Conservation (phyloP, 30 jellyfish, hydroid and myxozoan genomes). For the Clytia hemisphaerica region DNA sequence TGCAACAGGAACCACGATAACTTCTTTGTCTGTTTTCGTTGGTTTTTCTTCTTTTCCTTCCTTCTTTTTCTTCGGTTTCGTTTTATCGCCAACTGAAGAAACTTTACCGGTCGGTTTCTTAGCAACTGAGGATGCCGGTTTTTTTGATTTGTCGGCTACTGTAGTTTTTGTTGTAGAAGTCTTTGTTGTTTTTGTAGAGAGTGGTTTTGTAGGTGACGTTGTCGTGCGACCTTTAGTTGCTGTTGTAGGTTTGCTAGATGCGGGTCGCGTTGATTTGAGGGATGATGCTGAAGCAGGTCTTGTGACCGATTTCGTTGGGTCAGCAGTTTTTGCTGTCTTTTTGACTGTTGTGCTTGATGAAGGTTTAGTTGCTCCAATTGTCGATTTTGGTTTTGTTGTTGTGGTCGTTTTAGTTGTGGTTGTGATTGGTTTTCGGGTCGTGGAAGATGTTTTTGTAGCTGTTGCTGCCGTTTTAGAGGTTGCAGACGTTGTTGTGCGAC, state of each 20-base stretch:
- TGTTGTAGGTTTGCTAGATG: slow-evolving; percentile 5
- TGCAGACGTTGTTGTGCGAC: too few species aligned
- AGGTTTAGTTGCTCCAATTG: slow-evolving; percentile 15
- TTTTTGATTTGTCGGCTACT: background rate
- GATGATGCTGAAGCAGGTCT: slow-evolving; percentile 29
- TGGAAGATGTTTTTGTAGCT: too few species aligned
- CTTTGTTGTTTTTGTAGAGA: slow-evolving; percentile 5
- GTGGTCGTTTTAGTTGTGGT: background rate
- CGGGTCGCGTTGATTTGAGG: background rate
- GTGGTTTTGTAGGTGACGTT: slow-evolving; percentile 6
- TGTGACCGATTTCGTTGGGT: slow-evolving; percentile 23
- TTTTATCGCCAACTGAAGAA: too few species aligned
- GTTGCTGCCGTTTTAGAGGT: too few species aligned
- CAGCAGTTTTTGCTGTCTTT: slow-evolving; percentile 4
- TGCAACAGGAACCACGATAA: too few species aligned
- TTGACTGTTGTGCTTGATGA: slow-evolving; percentile 15
- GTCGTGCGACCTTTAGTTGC: slow-evolving; percentile 10
- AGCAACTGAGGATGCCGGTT: slow-evolving; percentile 1
- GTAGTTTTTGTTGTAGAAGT: slow-evolving; percentile 14
- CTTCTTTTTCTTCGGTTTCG: too few species aligned
- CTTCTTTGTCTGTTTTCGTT: too few species aligned
- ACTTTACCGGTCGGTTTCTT: background rate
- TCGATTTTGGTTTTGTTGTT: slow-evolving; percentile 3
- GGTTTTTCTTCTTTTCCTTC: too few species aligned
- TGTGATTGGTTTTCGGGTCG: background rate